Base-by-base conservation (phyloP, 2,113 vertebrate genomes). In the Oncorhynchus tshawytscha region DNA sequence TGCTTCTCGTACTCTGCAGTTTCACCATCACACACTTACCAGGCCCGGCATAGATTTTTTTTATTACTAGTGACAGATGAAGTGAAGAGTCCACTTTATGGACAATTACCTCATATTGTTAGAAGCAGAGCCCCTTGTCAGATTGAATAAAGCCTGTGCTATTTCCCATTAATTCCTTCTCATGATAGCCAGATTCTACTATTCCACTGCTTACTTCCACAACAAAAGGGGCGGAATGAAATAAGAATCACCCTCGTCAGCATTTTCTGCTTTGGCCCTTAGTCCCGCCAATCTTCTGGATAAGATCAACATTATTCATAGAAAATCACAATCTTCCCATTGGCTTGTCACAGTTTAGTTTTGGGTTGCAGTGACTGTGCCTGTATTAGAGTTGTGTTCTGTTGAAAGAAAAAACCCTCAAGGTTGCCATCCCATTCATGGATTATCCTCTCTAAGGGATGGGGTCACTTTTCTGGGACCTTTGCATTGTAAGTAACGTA, bases 381-480 rank as follows among this genome's bases (percentile, higher is more conserved):
- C 39, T 39, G 39, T 39, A 39, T 39, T 39, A 39, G 34, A 39
- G 34, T 9, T 39, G 7, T 39, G 7, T 82, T 59, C 70, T 80
- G 24, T 5, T 25, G 12, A 27, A 15, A 31, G 15, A 31, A 13
- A 5, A 67, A 67, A 67, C 2, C 4, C 34, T 67, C 13, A 27
- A 67, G 77, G 68, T 84, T 76, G 74, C 70, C 75, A 84, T 84
- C 82, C 85, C 80, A 75, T 81, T 87, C 80, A 82, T 81, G 88
- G 86, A 87, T 91, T 82, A 85, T 82, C 59, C 78, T 80, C 76
- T 80, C 48, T 70, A 71, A 24, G 8, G 77, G 67, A 84, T 88
- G 84, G 91, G 82, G 89, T 91, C 86, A 91, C 65, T 74, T 76
- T 74, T 79, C 82, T 85, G 77, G 79, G 78, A 51, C 70, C 83